Evolutionary conservation across 2,888 invertebrate genomes (phyloP), one percentile per base, ranked within the genome.

Genomic region (Mythimna vitellina): DNA sequence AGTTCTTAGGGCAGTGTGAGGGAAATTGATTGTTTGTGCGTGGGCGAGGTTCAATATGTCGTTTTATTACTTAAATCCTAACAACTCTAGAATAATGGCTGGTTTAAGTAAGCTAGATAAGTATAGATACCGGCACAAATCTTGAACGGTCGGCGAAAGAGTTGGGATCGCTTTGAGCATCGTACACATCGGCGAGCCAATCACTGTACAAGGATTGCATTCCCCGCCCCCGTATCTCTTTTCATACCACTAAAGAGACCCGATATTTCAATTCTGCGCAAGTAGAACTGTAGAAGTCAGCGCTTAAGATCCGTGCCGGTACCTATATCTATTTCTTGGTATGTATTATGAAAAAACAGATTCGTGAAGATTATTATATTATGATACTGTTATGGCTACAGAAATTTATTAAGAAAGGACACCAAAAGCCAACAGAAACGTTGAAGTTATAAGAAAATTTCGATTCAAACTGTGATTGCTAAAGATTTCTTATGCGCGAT

Each of bases 11-110:
- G 17, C 7, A 17, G 12, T 8, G 22, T 53, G n/a, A 42, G 25
- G 67, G 35, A 60, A 67, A 76, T 73, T 51, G 35, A 12, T 60
- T 68, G 9, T 29, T 38, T 12, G 22, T 49, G 10, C 25, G 76
- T 46, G 51, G 51, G 67, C n/a, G 20, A 12, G 1, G 5, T 32
- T 12, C 9, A 46, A 32, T 70, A 3, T 60, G 3, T 29, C 20
- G 22, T 12, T 38, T 14, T 56, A 20, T 49, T 64, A 56, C 29
- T 29, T 49, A 7, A 17, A 63, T n/a, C 29, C 20, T 9, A 20
- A 70, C 25, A 56, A 54, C 22, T 56, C 35, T 20, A 1, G 49
- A 14, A 7, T 35, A 22, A 60, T 22, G 4, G n/a, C 20, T 7
- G 49, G 58, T n/a, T 17, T 56, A 42, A 7, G 20, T 32, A 46